These are phyloP conservation scores for Eolophus roseicapilla DNA, from an alignment of 2,113 vertebrate species.

Conservation along the genomic window DNA sequence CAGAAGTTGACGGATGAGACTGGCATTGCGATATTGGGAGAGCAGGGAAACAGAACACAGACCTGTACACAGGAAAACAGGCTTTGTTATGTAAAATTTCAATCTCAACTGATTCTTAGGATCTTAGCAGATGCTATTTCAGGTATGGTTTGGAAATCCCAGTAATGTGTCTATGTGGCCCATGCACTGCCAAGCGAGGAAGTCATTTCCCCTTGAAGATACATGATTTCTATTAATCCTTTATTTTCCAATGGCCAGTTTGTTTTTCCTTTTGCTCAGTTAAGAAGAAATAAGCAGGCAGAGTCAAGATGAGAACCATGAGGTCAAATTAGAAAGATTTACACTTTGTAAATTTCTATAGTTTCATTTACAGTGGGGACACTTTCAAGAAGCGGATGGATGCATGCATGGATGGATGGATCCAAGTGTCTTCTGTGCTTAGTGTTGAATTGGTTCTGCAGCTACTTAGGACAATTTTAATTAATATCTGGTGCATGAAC, in stretches of 20 bases:
- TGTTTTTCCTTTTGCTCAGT: not conserved
- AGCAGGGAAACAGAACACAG: not conserved
- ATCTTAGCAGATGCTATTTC: not conserved
- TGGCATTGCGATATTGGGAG: not conserved
- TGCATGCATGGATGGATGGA: not conserved
- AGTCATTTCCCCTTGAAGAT: not conserved
- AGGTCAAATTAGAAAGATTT: not conserved
- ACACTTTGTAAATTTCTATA: not conserved
- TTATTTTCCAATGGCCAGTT: not conserved
- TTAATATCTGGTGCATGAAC: not conserved
- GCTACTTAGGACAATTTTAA: not conserved
- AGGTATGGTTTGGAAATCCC: not conserved
- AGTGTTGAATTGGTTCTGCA: not conserved
- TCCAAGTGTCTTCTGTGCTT: not conserved
- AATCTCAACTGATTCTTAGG: not conserved
- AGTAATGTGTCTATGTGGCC: not conserved
- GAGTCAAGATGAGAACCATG: not conserved
- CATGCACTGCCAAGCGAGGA: rapidly evolving
- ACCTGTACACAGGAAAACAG: not conserved
- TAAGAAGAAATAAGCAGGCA: not conserved
- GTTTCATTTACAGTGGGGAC: not conserved
- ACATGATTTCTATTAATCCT: not conserved
- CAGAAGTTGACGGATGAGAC: not conserved
- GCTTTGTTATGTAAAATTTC: not conserved
- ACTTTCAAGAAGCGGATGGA: not conserved